phyloP scores from a whole-genome alignment of 2,888 invertebrate species.

The Electrophaes corylata region DNA sequence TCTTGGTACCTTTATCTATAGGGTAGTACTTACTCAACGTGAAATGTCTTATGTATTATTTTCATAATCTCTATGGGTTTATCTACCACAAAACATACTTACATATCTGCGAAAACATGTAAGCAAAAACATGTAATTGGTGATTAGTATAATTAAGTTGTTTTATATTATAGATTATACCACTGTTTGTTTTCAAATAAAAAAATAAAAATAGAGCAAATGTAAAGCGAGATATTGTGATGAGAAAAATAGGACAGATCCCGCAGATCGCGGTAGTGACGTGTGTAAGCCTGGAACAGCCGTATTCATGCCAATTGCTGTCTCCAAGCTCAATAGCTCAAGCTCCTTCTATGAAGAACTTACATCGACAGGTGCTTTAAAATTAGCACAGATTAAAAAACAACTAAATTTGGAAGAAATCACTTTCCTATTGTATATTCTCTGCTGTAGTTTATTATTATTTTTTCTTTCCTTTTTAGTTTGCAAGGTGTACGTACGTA shows the following conservation, averaged over 20 bases:
- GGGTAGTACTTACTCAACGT: background rate
- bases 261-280: slow-evolving; percentile 31
- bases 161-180: no score
- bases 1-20: background rate
- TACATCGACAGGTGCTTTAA: background rate
- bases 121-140: no score
- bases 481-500: no score
- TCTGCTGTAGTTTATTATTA: no score
- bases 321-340: slow-evolving; percentile 23
- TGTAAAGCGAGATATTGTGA: slow-evolving; percentile 20
- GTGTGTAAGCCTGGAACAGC: slow-evolving; percentile 32
- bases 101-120: no score
- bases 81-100: slow-evolving; percentile 5
- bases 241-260: slow-evolving; percentile 33
- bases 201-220: no score
- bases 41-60: background rate
- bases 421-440: no score
- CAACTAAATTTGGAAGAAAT: no score
- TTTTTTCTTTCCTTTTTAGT: no score
- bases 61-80: background rate
- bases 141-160: no score
- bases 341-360: slow-evolving; percentile 2
- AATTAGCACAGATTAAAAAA: background rate
- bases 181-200: no score
- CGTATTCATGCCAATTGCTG: slow-evolving; percentile 37